These are phyloP conservation scores for Neocrepidodera transversa DNA, from an alignment of 2,888 invertebrate species.

Conservation along the genomic window DNA sequence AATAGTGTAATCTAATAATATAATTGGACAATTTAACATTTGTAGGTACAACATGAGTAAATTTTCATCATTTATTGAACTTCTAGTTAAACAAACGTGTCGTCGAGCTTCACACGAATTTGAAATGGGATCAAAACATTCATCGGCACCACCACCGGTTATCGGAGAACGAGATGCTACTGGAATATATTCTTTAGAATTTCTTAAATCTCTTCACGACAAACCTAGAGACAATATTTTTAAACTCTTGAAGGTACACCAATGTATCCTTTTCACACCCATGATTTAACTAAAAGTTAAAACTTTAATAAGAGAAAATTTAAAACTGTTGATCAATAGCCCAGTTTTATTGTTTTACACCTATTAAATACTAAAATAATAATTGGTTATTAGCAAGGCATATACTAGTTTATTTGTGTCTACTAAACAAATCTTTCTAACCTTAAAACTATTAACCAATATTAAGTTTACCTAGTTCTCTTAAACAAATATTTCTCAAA, in stretches of 20 bases:
- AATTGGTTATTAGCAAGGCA: too few species aligned
- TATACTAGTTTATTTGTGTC: too few species aligned
- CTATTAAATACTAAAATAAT: too few species aligned
- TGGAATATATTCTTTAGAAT: conserved; percentile 50
- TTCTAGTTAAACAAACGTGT: conserved; percentile 48
- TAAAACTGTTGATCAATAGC: too few species aligned
- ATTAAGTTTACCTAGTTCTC: too few species aligned
- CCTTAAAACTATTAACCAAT: too few species aligned
- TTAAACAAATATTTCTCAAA: too few species aligned
- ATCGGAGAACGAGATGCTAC: conserved; percentile 27
- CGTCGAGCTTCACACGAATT: conserved; percentile 48
- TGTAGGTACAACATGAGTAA: conserved; percentile 34
- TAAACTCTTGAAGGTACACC: conserved; percentile 46
- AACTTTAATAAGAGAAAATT: not conserved
- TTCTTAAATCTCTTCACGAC: conserved; percentile 50
- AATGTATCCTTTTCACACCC: conserved; percentile 2
- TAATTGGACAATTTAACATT: conserved; percentile 10
- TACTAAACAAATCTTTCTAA: too few species aligned
- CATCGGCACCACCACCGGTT: conserved; percentile 42
- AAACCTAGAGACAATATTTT: conserved; percentile 47
- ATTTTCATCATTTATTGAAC: conserved; percentile 46
- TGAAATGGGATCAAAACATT: conserved; percentile 47
- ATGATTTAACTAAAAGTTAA: not conserved
- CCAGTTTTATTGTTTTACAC: too few species aligned
- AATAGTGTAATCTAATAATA: conserved; percentile 12